A percentile compares a stretch with the other conserved stretches of the same genome.
Evolutionary conservation across 2,113 vertebrate species (phyloP).

Genomic region (Xiphophorus couchianus): DNA sequence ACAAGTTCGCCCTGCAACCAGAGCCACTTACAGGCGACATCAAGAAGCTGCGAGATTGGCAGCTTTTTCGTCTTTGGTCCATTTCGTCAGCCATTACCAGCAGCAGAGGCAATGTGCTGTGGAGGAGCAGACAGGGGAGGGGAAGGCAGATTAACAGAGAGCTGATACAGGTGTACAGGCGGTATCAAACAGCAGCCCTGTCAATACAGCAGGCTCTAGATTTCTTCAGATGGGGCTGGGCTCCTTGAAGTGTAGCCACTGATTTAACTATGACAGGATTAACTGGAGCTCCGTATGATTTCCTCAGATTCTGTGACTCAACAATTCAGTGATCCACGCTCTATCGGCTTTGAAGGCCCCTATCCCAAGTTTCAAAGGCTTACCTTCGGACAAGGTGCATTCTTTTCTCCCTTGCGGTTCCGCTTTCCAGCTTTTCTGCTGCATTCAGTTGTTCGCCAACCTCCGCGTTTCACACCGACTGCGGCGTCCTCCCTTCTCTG

Average conservation of each 20-base stretch:
- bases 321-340: constrained; percentile 80
- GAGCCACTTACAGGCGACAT: constrained; percentile 67
- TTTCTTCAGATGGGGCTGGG: constrained; percentile 61
- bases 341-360: constrained; percentile 76
- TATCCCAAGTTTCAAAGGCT: constrained; percentile 78
- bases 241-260: constrained; percentile 54
- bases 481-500: constrained; percentile 59
- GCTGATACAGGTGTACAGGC: constrained; percentile 80
- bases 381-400: constrained; percentile 74
- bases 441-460: constrained; percentile 69
- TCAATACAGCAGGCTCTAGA: constrained; percentile 70
- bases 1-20: constrained; percentile 66
- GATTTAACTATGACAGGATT: constrained; percentile 77
- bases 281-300: constrained; percentile 72
- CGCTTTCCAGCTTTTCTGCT: constrained; percentile 62
- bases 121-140: constrained; percentile 67
- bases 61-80: constrained; percentile 76
- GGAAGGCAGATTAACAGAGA: constrained; percentile 76
- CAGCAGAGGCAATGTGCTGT: constrained; percentile 60
- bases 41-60: constrained; percentile 72
- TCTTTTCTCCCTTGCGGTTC: constrained; percentile 64
- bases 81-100: constrained; percentile 74
- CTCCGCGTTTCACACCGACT: constrained; percentile 58
- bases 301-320: constrained; percentile 81
- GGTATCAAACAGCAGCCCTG: constrained; percentile 74